Conservation (phyloP, 2,888 invertebrate species). For the Ophioninae sp. region DNA sequence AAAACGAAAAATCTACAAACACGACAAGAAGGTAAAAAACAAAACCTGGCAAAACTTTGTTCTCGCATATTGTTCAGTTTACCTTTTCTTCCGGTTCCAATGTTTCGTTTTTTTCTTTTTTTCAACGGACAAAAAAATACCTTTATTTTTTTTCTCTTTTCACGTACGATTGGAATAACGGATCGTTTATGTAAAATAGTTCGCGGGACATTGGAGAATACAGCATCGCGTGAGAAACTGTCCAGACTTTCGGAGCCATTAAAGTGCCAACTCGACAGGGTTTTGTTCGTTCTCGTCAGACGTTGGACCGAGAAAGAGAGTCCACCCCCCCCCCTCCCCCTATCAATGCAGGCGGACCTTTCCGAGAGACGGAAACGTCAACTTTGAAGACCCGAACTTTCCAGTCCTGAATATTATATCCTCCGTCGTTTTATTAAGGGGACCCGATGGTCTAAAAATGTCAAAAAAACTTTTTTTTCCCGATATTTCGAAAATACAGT, state of each 20-base stretch:
- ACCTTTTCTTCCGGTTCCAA: neutral
- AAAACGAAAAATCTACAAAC: too few species aligned
- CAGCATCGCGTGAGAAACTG: conserved; percentile 51
- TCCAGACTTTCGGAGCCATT: conserved; percentile 44
- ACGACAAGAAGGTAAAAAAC: too few species aligned
- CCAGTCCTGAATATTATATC: too few species aligned
- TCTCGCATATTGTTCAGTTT: too few species aligned
- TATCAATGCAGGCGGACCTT: too few species aligned
- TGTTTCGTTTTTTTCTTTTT: neutral
- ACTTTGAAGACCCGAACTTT: neutral
- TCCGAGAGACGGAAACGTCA: neutral
- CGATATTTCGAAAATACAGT: too few species aligned
- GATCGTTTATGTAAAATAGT: conserved; percentile 20
- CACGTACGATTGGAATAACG: neutral
- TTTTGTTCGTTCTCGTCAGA: conserved; percentile 41
- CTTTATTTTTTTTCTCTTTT: neutral
- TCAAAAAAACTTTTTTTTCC: too few species aligned
- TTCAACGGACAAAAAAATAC: neutral
- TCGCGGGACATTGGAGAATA: conserved; percentile 12
- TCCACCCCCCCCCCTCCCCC: too few species aligned
- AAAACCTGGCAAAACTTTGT: too few species aligned
- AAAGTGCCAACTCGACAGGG: conserved; percentile 40
- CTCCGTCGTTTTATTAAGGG: too few species aligned
- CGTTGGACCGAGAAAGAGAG: conserved; percentile 15
- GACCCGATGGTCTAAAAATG: too few species aligned